Evolutionary conservation across 2,797 vertebrate genomes (phyloP).

Genomic region (Rhynchotus rufescens): DNA sequence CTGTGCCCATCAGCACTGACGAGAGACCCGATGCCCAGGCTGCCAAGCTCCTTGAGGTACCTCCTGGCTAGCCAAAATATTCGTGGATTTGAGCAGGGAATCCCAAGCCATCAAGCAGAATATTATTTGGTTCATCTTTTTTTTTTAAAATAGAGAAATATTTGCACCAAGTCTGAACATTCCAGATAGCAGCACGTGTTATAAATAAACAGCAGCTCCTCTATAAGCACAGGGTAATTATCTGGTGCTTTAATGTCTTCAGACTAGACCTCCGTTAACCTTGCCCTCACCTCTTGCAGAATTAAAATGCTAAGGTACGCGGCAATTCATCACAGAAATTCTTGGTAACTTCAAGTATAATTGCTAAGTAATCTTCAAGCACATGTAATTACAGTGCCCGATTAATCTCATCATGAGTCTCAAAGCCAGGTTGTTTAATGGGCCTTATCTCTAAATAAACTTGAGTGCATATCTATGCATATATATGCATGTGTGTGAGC

Average conservation of each 20-base stretch:
- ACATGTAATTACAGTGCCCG: not conserved
- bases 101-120: not conserved
- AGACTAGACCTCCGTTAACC: conserved; percentile 20
- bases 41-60: not conserved
- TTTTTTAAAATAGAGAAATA: not conserved
- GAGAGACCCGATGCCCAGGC: accelerated
- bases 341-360: conserved; percentile 40
- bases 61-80: not conserved
- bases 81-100: not conserved
- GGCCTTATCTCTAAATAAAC: conserved; percentile 9
- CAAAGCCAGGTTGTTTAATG: conserved; percentile 34
- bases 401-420: conserved; percentile 46
- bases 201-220: not conserved
- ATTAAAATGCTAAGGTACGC: conserved; percentile 7
- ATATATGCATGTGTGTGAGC: not conserved
- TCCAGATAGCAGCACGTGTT: not conserved
- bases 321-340: conserved; percentile 41
- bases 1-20: no score
- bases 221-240: not conserved
- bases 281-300: conserved; percentile 15
- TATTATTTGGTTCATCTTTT: not conserved
- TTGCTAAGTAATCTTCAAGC: conserved; percentile 24
- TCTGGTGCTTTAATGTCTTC: not conserved
- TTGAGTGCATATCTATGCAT: not conserved
- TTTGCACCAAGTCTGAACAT: not conserved